Evolutionary conservation across 1,140 invertebrate genomes (phyloP).

Genomic region (Pollicipes pollicipes): DNA sequence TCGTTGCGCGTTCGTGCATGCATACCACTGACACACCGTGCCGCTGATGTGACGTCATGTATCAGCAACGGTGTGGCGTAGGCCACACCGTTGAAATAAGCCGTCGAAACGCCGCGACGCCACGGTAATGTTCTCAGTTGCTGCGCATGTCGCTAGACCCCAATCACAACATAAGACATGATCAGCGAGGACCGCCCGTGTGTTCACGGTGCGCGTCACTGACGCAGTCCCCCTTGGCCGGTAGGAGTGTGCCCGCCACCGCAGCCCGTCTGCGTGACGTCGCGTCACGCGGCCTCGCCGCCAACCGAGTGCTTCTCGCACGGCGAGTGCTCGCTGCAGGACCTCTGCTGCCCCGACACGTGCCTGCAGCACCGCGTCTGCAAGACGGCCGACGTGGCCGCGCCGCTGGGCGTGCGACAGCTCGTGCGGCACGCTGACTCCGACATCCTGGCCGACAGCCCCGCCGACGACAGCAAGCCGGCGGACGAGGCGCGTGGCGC

Average conservation of each 20-base stretch:
- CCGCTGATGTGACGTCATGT: too few species aligned
- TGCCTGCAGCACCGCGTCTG: constrained; percentile 1
- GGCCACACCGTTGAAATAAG: too few species aligned
- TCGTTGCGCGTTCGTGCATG: too few species aligned
- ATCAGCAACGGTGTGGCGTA: too few species aligned
- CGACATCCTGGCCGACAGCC: background rate
- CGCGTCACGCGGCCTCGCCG: background rate
- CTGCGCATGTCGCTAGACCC: too few species aligned
- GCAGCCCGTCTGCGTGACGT: background rate
- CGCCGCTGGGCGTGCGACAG: background rate
- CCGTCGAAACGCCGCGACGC: too few species aligned
- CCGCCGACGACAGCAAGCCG: background rate
- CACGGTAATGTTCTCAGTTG: too few species aligned
- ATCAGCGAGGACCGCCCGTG: too few species aligned
- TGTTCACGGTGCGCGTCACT: too few species aligned
- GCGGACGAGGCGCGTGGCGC: background rate
- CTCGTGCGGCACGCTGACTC: background rate
- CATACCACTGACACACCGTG: too few species aligned
- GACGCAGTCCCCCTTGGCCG: background rate
- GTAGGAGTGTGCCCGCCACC: background rate
- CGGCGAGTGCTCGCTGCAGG: background rate
- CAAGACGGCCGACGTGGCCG: constrained; percentile 1
- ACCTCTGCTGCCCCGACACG: background rate
- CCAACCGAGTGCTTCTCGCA: background rate
- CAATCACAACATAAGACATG: too few species aligned